Conservation (phyloP, 2,888 invertebrate genomes). For the Calephelis perditalis region DNA sequence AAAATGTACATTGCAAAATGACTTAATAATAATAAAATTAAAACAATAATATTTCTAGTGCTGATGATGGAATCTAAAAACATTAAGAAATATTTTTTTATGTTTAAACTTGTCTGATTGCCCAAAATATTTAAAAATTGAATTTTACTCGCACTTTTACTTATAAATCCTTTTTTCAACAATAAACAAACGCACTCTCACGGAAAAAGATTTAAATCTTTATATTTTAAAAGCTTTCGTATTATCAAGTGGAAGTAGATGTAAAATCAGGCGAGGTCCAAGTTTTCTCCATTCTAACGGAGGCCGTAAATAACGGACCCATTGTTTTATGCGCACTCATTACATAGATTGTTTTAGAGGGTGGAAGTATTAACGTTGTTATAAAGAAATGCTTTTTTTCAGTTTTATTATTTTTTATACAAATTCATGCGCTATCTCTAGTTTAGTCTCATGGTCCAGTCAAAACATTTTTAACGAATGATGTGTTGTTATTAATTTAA, state of each 20-base stretch:
- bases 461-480: too few species aligned
- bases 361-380: constrained; percentile 49
- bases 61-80: too few species aligned
- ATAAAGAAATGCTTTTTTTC: constrained; percentile 32
- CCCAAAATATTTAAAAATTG: too few species aligned
- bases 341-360: constrained; percentile 62
- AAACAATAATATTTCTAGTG: too few species aligned
- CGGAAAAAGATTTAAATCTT: constrained; percentile 43
- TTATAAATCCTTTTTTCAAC: background rate
- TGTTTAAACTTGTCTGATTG: too few species aligned
- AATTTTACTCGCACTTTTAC: too few species aligned
- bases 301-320: constrained; percentile 59
- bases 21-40: too few species aligned
- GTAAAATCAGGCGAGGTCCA: constrained; percentile 47
- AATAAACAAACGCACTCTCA: background rate
- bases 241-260: constrained; percentile 48
- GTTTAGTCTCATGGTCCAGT: too few species aligned
- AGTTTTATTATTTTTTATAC: background rate
- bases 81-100: too few species aligned
- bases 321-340: constrained; percentile 68
- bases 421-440: too few species aligned
- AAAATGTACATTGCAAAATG: too few species aligned
- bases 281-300: constrained; percentile 36
- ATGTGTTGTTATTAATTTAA: too few species aligned
- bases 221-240: constrained; percentile 50